Evolutionary conservation across 2,113 vertebrate species (phyloP).

Genomic region (Mesoclemmys tuberculata): DNA sequence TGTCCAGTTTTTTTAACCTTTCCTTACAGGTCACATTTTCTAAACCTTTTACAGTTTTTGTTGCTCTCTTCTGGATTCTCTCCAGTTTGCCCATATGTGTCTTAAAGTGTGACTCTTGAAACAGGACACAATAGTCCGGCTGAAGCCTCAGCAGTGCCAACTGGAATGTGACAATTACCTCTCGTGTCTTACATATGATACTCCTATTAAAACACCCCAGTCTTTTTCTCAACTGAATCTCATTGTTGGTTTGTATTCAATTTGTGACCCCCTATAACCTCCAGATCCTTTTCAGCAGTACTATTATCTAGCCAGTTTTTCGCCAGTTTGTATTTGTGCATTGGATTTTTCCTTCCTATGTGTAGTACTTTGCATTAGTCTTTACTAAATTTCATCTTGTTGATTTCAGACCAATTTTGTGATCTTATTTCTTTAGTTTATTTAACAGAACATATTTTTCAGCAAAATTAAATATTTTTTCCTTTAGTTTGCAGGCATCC

Average conservation of each 20-base stretch:
- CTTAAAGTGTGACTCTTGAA: not conserved
- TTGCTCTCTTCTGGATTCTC: not conserved
- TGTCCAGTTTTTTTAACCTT: not conserved
- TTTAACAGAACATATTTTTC: not conserved
- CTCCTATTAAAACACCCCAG: not conserved
- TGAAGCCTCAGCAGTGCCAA: not conserved
- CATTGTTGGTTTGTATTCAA: not conserved
- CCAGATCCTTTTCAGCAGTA: not conserved
- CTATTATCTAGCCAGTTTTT: not conserved
- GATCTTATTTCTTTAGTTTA: not conserved
- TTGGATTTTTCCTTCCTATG: not conserved
- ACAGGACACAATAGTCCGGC: not conserved
- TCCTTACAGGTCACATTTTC: not conserved
- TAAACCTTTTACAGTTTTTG: not conserved
- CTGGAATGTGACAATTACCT: not conserved
- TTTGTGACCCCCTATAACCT: not conserved
- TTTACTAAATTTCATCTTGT: not conserved
- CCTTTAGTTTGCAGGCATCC: not conserved
- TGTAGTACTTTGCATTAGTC: not conserved
- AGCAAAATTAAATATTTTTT: not conserved
- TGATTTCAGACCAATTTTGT: not conserved
- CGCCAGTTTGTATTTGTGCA: not conserved
- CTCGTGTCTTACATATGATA: not conserved
- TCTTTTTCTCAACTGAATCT: not conserved
- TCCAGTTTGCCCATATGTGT: not conserved